A percentile compares a stretch with the other conserved stretches of the same genome.
Conservation (phyloP, 2,797 vertebrate species). For the Oryzias dopingdopingensis region DNA sequence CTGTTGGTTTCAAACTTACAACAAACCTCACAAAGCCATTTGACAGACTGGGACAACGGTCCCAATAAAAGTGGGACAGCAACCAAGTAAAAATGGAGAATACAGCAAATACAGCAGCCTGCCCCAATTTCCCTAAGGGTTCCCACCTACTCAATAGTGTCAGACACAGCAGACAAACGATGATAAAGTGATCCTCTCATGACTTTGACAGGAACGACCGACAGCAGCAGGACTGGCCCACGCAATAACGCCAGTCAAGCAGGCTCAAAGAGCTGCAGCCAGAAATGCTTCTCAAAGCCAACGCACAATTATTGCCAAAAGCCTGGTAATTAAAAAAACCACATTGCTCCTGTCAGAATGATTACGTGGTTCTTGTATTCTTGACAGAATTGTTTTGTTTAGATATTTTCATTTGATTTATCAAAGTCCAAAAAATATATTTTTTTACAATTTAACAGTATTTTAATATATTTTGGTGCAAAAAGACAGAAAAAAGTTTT, state of each 20-base stretch:
- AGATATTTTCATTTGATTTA: slow-evolving; percentile 3
- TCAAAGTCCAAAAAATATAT: background rate
- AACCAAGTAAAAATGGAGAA: slow-evolving; percentile 64
- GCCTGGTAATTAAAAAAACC: slow-evolving; percentile 57
- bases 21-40: slow-evolving; percentile 50
- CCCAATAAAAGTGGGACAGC: slow-evolving; percentile 61
- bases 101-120: slow-evolving; percentile 71
- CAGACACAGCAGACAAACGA: slow-evolving; percentile 93
- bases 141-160: slow-evolving; percentile 83
- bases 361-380: background rate
- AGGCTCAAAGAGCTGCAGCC: slow-evolving; percentile 52
- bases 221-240: slow-evolving; percentile 83
- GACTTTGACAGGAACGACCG: slow-evolving; percentile 85
- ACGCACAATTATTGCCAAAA: slow-evolving; percentile 63
- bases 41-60: slow-evolving; percentile 59
- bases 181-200: slow-evolving; percentile 97
- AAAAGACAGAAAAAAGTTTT: too few species aligned
- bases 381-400: slow-evolving; percentile 4
- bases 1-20: slow-evolving; percentile 22
- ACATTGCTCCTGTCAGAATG: slow-evolving; percentile 55
- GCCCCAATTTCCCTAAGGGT: slow-evolving; percentile 82
- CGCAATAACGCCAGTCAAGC: slow-evolving; percentile 85
- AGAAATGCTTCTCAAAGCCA: slow-evolving; percentile 57
- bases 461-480: too few species aligned
- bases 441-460: too few species aligned